Evolutionary conservation across 2,113 vertebrate genomes (phyloP).

Genomic region (Strix aluco): DNA sequence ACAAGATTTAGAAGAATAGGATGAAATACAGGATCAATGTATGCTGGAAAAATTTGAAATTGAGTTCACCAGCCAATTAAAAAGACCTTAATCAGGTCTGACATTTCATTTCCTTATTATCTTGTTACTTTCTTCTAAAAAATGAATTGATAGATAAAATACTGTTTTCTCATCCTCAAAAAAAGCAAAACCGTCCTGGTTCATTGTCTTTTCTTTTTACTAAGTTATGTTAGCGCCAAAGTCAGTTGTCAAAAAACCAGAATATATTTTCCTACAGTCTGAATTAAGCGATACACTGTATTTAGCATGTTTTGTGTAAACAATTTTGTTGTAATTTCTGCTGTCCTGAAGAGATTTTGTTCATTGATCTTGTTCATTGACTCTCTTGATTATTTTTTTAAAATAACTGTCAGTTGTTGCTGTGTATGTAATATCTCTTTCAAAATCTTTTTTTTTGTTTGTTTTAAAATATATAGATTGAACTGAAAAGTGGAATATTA

Average conservation of each 20-base stretch:
- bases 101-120: constrained; percentile 73
- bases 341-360: background rate
- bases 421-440: background rate
- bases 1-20: constrained; percentile 53
- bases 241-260: background rate
- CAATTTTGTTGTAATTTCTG: background rate
- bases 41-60: constrained; percentile 63
- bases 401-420: background rate
- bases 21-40: constrained; percentile 44
- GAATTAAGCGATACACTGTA: background rate
- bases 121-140: constrained; percentile 58
- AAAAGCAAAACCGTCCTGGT: constrained; percentile 10
- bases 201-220: constrained; percentile 15
- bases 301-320: background rate
- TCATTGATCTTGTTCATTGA: background rate
- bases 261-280: background rate
- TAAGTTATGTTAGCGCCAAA: background rate
- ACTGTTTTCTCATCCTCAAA: constrained; percentile 65
- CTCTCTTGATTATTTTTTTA: background rate
- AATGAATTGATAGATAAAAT: constrained; percentile 61
- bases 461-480: constrained; percentile 73
- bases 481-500: constrained; percentile 84
- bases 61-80: constrained; percentile 63
- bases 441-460: constrained; percentile 34
- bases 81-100: constrained; percentile 71